A percentile compares a stretch with the other conserved stretches of the same genome.
Evolutionary conservation across 2,797 vertebrate species (phyloP).

Genomic region (Lemur catta): DNA sequence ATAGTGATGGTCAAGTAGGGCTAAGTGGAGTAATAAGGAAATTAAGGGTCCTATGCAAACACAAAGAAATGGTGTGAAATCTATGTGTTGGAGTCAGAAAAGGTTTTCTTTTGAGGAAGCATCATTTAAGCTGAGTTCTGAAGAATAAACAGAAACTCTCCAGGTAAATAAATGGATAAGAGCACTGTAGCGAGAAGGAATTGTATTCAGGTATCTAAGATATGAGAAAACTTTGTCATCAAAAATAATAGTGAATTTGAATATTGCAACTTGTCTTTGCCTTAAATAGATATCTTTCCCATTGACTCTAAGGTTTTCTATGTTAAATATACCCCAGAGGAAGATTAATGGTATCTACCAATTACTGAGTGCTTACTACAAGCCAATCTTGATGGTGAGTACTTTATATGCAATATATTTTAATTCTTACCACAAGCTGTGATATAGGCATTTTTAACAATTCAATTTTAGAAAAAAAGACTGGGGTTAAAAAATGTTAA

Average conservation of each 20-base stretch:
- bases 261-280: not conserved
- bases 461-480: not conserved
- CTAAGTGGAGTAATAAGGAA: not conserved
- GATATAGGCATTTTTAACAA: not conserved
- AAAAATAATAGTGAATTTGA: not conserved
- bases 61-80: not conserved
- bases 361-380: not conserved
- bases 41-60: not conserved
- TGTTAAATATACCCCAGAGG: not conserved
- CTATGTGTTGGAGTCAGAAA: not conserved
- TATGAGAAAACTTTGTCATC: not conserved
- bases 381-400: not conserved
- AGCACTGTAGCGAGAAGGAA: not conserved
- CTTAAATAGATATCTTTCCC: not conserved
- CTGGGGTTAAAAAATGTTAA: not conserved
- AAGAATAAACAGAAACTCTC: not conserved
- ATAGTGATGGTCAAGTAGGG: not conserved
- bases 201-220: not conserved
- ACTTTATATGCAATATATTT: not conserved
- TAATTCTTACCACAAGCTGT: not conserved
- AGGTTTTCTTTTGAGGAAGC: not conserved
- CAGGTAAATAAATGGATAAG: not conserved
- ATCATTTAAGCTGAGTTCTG: not conserved
- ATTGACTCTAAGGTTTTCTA: not conserved
- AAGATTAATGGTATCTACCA: not conserved